Evolutionary conservation across 2,113 vertebrate genomes (phyloP).

Genomic region (Rhea americana): DNA sequence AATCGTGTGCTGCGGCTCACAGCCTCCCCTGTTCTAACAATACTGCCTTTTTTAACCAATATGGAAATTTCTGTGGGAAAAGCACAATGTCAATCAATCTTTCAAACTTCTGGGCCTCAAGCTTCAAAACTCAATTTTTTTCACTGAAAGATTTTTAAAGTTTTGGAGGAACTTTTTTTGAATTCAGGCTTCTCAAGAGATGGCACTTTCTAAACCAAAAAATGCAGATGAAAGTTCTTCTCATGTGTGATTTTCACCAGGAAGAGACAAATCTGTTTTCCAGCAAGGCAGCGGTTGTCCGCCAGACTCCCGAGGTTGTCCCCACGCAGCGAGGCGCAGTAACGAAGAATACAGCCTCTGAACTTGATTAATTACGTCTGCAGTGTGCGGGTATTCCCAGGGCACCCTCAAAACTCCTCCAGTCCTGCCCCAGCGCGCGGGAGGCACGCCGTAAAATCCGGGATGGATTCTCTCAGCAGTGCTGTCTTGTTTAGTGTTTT

Average conservation of each 20-base stretch:
- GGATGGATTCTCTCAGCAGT: background rate
- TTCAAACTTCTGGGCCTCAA: background rate
- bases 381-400: background rate
- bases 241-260: background rate
- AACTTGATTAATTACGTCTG: conserved; percentile 21
- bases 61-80: background rate
- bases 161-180: background rate
- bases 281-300: background rate
- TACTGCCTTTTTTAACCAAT: background rate
- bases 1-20: rapidly evolving
- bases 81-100: background rate
- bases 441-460: background rate
- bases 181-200: background rate
- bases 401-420: background rate
- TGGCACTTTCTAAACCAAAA: background rate
- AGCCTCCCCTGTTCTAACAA: background rate
- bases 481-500: background rate
- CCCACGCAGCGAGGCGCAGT: rapidly evolving
- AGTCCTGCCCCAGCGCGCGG: background rate
- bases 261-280: background rate
- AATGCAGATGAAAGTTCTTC: rapidly evolving
- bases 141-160: background rate
- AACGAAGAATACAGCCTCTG: background rate
- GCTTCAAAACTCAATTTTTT: background rate
- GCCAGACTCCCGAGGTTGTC: background rate